These are phyloP conservation scores for Platycnemis pennipes DNA, from an alignment of 2,888 invertebrate species.

Conservation along the genomic window DNA sequence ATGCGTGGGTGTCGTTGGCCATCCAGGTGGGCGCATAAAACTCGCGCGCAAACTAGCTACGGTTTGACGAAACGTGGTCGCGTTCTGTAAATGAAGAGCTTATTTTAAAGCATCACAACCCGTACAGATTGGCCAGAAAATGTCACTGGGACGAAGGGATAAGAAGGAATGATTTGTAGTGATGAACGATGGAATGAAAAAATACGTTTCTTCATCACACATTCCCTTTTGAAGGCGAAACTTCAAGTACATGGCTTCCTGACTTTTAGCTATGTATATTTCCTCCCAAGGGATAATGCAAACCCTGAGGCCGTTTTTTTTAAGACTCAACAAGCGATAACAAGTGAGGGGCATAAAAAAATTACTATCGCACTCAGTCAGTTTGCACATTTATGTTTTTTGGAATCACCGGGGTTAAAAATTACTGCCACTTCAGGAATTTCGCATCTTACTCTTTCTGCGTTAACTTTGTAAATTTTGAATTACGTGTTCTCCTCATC, in stretches of 20 bases:
- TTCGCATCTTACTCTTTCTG: background rate
- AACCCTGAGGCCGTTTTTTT: background rate
- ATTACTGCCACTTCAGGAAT: background rate
- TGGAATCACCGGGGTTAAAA: background rate
- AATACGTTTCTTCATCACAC: too few relatives aligned
- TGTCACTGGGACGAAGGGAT: too few relatives aligned
- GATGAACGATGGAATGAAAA: too few relatives aligned
- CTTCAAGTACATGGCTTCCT: background rate
- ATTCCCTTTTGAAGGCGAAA: background rate
- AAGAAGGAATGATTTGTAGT: too few relatives aligned
- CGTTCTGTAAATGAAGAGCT: background rate
- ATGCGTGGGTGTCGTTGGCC: background rate
- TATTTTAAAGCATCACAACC: background rate
- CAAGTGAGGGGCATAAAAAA: background rate
- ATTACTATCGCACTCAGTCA: background rate
- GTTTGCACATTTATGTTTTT: background rate
- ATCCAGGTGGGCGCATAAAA: background rate
- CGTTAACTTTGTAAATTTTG: too few relatives aligned
- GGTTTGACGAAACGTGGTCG: slow-evolving; percentile 42
- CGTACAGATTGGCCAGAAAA: too few relatives aligned
- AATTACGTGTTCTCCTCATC: too few relatives aligned
- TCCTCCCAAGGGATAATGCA: background rate
- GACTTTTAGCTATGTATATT: background rate
- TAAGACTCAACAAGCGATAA: background rate
- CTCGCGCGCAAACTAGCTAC: background rate